phyloP scores from a whole-genome alignment of 2,113 vertebrate genomes.

The Mesoclemmys tuberculata region DNA sequence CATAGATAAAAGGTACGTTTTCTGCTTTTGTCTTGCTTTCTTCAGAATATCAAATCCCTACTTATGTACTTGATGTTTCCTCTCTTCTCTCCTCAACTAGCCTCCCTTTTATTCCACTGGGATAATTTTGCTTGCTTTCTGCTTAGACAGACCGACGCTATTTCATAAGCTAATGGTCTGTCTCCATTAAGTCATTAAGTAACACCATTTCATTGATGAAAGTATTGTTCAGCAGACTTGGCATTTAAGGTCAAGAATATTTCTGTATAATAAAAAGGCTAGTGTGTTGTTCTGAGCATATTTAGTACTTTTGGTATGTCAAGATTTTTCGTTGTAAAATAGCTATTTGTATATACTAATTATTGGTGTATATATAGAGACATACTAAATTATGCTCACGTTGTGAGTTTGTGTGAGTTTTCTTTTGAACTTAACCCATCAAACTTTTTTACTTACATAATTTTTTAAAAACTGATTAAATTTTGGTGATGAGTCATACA shows the following conservation, averaged over 20 bases:
- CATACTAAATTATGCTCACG: neutral
- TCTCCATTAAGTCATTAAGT: constrained; percentile 58
- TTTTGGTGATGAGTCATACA: rapidly evolving
- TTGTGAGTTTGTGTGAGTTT: neutral
- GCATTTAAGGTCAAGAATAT: constrained; percentile 38
- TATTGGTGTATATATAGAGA: neutral
- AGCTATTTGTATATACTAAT: neutral
- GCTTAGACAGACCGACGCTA: constrained; percentile 24
- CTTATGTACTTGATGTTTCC: neutral
- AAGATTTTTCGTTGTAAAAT: rapidly evolving
- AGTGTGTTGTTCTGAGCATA: neutral
- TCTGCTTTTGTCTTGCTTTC: neutral
- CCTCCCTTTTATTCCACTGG: neutral
- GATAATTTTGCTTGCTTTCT: constrained; percentile 41
- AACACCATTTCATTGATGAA: constrained; percentile 30
- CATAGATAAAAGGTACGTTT: constrained; percentile 62
- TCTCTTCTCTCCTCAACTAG: neutral
- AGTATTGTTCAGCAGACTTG: constrained; percentile 34
- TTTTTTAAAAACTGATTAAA: neutral
- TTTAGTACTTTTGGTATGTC: neutral
- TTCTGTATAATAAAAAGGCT: neutral
- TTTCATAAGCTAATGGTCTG: constrained; percentile 51
- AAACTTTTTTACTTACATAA: neutral
- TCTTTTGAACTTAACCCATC: neutral
- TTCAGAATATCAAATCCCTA: neutral